Conservation (phyloP, 2,113 vertebrate genomes). For the Verasper variegatus region DNA sequence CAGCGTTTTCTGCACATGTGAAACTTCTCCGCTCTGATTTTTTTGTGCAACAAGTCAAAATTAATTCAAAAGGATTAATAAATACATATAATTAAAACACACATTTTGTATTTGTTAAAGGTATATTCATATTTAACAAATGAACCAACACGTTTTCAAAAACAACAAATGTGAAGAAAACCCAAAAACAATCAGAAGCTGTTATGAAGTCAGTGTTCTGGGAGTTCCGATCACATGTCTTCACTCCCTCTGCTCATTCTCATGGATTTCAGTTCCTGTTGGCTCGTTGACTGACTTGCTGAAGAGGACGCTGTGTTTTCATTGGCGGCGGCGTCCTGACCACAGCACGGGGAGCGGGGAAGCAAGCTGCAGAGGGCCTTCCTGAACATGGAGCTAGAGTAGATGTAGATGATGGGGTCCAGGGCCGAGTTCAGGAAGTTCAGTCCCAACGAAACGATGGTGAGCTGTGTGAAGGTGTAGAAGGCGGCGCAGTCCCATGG, state of each 20-base stretch:
- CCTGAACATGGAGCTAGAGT: slow-evolving; percentile 78
- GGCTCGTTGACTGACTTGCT: slow-evolving; percentile 39
- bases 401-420: slow-evolving; percentile 79
- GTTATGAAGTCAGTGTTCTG: neutral
- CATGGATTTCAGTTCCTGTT: slow-evolving; percentile 59
- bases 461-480: slow-evolving; percentile 69
- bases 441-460: slow-evolving; percentile 75
- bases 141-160: too few relatives aligned
- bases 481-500: slow-evolving; percentile 55
- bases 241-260: neutral
- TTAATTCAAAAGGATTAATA: too few relatives aligned
- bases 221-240: neutral
- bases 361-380: slow-evolving; percentile 61
- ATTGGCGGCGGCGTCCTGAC: rapidly evolving
- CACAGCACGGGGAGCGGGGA: slow-evolving; percentile 32
- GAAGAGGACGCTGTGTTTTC: neutral
- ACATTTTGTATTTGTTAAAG: too few relatives aligned
- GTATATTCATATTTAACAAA: too few relatives aligned
- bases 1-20: too few relatives aligned
- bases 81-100: too few relatives aligned
- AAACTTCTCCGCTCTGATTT: too few relatives aligned
- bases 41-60: too few relatives aligned
- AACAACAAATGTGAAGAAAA: too few relatives aligned
- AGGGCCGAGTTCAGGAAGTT: slow-evolving; percentile 82
- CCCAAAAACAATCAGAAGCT: too few relatives aligned